Conservation (phyloP, 2,113 vertebrate genomes). For the Struthidea cinerea region DNA sequence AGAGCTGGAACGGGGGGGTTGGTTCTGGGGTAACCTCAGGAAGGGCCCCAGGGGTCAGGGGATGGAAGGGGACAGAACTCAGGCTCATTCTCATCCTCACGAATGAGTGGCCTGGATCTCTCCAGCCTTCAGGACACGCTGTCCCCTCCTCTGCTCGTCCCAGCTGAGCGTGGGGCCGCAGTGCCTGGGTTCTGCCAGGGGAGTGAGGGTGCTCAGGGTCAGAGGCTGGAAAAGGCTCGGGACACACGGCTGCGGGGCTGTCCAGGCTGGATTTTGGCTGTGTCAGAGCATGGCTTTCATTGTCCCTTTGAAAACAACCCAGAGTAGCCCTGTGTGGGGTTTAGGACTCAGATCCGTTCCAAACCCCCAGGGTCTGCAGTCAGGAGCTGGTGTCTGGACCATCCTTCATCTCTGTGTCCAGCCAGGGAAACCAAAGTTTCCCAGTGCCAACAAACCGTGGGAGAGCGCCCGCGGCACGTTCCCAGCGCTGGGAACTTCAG, state of each 20-base stretch:
- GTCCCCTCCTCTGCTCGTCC: background rate
- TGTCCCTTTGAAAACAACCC: background rate
- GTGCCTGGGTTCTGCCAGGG: background rate
- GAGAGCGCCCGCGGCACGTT: accelerated
- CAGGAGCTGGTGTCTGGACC: background rate
- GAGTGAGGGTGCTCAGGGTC: background rate
- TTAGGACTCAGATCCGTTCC: background rate
- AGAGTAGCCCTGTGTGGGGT: background rate
- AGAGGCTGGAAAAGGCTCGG: background rate
- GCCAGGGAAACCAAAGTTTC: background rate
- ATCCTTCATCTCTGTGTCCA: background rate
- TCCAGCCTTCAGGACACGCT: background rate
- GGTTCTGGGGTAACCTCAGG: background rate
- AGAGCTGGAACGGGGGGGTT: background rate
- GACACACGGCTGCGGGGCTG: accelerated
- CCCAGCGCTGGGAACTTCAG: background rate
- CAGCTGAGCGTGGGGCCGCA: background rate
- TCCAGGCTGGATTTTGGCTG: background rate
- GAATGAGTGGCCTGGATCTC: background rate
- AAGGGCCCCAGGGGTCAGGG: background rate
- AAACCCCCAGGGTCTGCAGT: background rate
- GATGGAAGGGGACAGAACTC: background rate
- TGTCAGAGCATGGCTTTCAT: background rate
- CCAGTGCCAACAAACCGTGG: background rate
- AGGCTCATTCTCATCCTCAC: background rate